Conservation (phyloP, 2,797 vertebrate genomes). For the Odontamblyopus rebecca region DNA sequence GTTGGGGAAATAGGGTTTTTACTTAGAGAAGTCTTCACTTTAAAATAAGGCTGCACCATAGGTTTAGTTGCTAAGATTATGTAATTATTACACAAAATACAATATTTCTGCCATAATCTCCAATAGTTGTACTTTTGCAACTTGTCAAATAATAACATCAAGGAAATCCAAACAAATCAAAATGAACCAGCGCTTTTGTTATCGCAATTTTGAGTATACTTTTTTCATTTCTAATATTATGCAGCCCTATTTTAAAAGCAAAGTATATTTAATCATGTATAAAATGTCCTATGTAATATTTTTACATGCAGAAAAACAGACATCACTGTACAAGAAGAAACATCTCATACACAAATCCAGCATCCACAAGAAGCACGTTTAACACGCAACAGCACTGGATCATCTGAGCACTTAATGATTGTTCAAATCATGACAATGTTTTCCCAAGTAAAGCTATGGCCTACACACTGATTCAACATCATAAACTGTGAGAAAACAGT, state of each 20-base stretch:
- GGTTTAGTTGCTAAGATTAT: not conserved
- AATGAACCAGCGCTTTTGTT: not conserved
- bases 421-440: slow-evolving; percentile 16
- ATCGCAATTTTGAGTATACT: not conserved
- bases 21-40: slow-evolving; percentile 3
- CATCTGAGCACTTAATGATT: slow-evolving; percentile 17
- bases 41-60: slow-evolving; percentile 12
- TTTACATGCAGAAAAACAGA: slow-evolving; percentile 56
- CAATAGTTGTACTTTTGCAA: not conserved
- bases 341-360: slow-evolving; percentile 29
- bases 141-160: not conserved
- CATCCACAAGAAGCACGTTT: slow-evolving; percentile 33
- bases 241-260: slow-evolving; percentile 5
- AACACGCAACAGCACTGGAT: slow-evolving; percentile 20
- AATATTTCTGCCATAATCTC: not conserved
- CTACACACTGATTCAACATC: slow-evolving; percentile 36
- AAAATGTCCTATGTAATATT: slow-evolving; percentile 26
- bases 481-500: slow-evolving; percentile 50
- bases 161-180: not conserved
- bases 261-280: slow-evolving; percentile 29
- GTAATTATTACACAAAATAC: not conserved
- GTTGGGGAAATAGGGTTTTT: slow-evolving; percentile 21
- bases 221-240: not conserved
- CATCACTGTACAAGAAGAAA: slow-evolving; percentile 47
- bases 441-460: slow-evolving; percentile 32